A percentile compares a stretch with the other conserved stretches of the same genome.
These are phyloP conservation scores for Strigops habroptila DNA, from an alignment of 2,113 vertebrate species.

Conservation along the genomic window DNA sequence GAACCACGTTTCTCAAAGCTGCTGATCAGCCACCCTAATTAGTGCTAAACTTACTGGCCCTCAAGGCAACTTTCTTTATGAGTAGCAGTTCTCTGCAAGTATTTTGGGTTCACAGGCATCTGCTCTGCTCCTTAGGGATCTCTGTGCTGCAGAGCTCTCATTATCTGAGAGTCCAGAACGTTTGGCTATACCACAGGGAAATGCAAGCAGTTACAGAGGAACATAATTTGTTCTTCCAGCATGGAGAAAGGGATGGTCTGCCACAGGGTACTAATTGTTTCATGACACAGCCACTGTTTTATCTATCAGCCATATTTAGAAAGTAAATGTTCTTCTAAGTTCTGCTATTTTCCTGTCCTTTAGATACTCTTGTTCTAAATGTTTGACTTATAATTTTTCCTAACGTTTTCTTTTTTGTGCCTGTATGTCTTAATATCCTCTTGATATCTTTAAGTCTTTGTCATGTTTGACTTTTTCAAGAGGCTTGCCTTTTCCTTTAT, in stretches of 20 bases:
- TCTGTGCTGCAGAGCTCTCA: not conserved
- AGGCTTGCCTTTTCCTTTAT: not conserved
- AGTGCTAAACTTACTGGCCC: not conserved
- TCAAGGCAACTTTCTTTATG: not conserved
- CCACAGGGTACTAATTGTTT: not conserved
- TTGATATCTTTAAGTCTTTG: not conserved
- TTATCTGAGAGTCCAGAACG: not conserved
- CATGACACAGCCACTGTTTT: not conserved
- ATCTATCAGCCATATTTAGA: not conserved
- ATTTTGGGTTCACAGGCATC: not conserved
- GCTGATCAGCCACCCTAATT: not conserved
- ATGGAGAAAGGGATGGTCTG: not conserved
- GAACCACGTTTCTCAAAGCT: not conserved
- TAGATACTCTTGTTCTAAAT: not conserved
- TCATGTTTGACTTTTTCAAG: not conserved
- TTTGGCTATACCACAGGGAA: not conserved
- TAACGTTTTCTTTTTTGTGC: not conserved
- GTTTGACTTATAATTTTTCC: not conserved
- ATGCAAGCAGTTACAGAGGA: not conserved
- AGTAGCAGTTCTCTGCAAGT: not conserved
- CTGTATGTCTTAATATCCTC: not conserved
- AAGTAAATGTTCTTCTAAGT: constrained; percentile 62
- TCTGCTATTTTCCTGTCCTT: constrained; percentile 14
- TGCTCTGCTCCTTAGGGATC: not conserved
- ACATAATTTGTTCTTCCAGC: not conserved